Evolutionary conservation across 2,113 vertebrate species (phyloP).

Genomic region (Charina bottae): DNA sequence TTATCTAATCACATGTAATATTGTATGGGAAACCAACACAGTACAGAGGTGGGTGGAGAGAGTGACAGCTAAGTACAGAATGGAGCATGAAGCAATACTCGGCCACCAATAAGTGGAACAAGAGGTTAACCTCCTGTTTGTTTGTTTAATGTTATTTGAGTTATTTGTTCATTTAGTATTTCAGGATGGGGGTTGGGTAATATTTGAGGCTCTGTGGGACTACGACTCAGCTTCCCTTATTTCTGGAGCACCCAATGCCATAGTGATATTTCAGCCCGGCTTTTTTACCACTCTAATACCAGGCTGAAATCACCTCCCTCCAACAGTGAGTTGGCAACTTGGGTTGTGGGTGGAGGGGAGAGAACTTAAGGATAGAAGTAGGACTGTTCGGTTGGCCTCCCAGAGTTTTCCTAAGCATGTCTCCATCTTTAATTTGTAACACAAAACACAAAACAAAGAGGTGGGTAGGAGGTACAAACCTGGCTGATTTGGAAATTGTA

Average conservation of each 20-base stretch:
- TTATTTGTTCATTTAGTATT: background rate
- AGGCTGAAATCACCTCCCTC: background rate
- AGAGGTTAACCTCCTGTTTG: conserved; percentile 23
- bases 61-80: conserved; percentile 52
- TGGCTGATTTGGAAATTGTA: too few species aligned
- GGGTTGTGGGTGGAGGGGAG: background rate
- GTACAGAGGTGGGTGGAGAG: conserved; percentile 48
- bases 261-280: background rate
- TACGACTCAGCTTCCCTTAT: background rate
- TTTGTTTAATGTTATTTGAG: background rate
- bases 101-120: conserved; percentile 45
- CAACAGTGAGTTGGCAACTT: background rate
- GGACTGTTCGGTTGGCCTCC: background rate
- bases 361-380: background rate
- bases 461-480: too few species aligned
- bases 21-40: conserved; percentile 49
- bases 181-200: background rate
- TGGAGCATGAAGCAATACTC: conserved; percentile 56
- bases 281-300: background rate
- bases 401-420: background rate
- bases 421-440: background rate
- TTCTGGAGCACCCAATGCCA: background rate
- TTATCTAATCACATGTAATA: conserved; percentile 61
- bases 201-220: background rate
- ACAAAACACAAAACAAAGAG: background rate